Evolutionary conservation across 2,113 vertebrate species (phyloP), one percentile per base, ranked within the genome.

Genomic region (Corythoichthys intestinalis): DNA sequence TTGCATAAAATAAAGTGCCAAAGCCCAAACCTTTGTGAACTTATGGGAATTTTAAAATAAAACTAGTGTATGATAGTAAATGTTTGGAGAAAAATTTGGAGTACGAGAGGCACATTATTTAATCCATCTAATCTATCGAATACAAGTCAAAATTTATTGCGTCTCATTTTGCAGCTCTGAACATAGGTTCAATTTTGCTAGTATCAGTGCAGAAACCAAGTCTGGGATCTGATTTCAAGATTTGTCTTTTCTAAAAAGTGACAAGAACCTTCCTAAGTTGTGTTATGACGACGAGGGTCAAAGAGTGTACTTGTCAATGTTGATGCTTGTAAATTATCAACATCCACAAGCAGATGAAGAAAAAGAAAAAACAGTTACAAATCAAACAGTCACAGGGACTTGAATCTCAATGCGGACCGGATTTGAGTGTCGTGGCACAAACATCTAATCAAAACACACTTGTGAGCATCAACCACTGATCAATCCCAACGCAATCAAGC

Each of bases 391-490:
- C 53, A 67, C 77, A 76, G 79, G 82, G 82, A 82, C 74, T 83
- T 69, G 5, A 74, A 86, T 86, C 72, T 86, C 79, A 88, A 88
- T 86, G 85, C 83, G 77, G 74, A 80, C 66, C 70, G 74, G 79
- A 82, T 83, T 78, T 77, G 74, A 76, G 78, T 86, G 80, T 77
- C 77, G 76, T 72, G 66, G 81, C 86, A 75, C 76, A 84, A 79
- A 83, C 61, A 81, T 83, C 86, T 86, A 88, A 89, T 88, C 88
- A 88, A 88, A 63, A 87, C 46, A 81, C 88, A 84, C 83, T 86
- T 81, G 79, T 88, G 85, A 88, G 84, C 82, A 83, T 83, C 82
- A 77, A 79, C 81, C 76, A 70, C 77, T 85, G 86, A 88, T 88
- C 86, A 87, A 85, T 85, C 82, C 77, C 73, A 47, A 68, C n/a